A percentile compares a stretch with the other conserved stretches of the same genome.
Evolutionary conservation across 2,888 invertebrate genomes (phyloP).

Genomic region (Gymnosoma rotundatum): DNA sequence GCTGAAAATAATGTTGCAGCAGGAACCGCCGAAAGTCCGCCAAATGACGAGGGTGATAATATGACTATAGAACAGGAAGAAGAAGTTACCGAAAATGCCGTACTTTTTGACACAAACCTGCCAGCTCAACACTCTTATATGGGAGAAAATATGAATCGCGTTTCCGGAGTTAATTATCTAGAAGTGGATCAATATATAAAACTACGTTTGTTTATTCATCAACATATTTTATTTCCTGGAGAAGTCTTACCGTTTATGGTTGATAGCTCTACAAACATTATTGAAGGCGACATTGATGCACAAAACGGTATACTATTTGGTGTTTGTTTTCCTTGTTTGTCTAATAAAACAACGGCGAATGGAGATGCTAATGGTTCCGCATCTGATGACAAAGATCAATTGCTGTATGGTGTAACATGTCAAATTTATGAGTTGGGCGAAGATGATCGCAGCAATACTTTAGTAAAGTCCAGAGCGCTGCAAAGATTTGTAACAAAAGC

Average conservation of each 20-base stretch:
- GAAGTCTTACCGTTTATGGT: slow-evolving; percentile 89
- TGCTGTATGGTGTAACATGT: slow-evolving; percentile 81
- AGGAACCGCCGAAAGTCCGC: slow-evolving; percentile 1
- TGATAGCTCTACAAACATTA: slow-evolving; percentile 80
- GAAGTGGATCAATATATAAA: slow-evolving; percentile 84
- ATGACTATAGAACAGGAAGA: slow-evolving; percentile 58
- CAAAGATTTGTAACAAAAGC: slow-evolving; percentile 86
- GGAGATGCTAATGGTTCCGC: background rate
- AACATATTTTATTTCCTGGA: slow-evolving; percentile 89
- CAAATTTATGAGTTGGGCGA: slow-evolving; percentile 81
- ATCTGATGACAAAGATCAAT: slow-evolving; percentile 56
- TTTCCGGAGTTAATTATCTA: slow-evolving; percentile 86
- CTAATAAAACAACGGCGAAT: slow-evolving; percentile 70
- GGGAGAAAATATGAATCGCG: slow-evolving; percentile 83
- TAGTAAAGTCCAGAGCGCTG: slow-evolving; percentile 88
- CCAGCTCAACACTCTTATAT: slow-evolving; percentile 84
- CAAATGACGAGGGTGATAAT: slow-evolving; percentile 70
- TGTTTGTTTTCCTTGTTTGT: slow-evolving; percentile 79
- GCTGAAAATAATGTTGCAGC: slow-evolving; percentile 43
- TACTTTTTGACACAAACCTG: slow-evolving; percentile 83
- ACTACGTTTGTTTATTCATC: slow-evolving; percentile 85
- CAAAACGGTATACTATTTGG: slow-evolving; percentile 80
- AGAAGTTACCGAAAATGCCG: slow-evolving; percentile 72
- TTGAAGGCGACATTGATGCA: slow-evolving; percentile 76
- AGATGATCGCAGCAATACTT: slow-evolving; percentile 81